A percentile compares a stretch with the other conserved stretches of the same genome.
These are phyloP conservation scores for Oreohelix idahoensis DNA, from an alignment of 1,140 invertebrate species.

Conservation along the genomic window DNA sequence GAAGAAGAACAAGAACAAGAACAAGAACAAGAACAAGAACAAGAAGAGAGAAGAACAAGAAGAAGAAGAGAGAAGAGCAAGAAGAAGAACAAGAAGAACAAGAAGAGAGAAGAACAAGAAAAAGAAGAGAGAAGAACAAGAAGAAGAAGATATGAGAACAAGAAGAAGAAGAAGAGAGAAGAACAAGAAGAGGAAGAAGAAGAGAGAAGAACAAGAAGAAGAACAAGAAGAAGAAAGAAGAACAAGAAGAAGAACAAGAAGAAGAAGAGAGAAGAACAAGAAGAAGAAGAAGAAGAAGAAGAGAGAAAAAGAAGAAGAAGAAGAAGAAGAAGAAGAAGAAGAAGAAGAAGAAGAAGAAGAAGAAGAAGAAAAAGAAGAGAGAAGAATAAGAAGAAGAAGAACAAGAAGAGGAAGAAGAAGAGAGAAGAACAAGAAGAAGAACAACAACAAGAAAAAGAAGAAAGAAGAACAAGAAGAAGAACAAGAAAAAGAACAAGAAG, in stretches of 20 bases:
- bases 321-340: not conserved
- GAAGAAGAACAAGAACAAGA: not conserved
- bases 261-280: not conserved
- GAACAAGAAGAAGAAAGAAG: not conserved
- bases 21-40: not conserved
- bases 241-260: not conserved
- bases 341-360: not conserved
- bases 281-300: not conserved
- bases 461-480: not conserved
- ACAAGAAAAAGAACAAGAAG: not conserved
- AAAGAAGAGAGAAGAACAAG: not conserved
- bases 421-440: not conserved
- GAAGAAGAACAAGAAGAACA: not conserved
- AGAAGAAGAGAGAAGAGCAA: not conserved
- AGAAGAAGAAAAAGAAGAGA: too few species aligned
- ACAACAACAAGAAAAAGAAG: not conserved
- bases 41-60: not conserved
- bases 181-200: too few species aligned
- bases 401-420: too few species aligned
- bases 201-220: not conserved
- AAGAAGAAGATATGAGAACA: too few species aligned
- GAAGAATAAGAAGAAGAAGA: too few species aligned
- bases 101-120: not conserved
- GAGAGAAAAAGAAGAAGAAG: not conserved
- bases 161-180: too few species aligned